phyloP scores from a whole-genome alignment of 1,140 invertebrate genomes.

The Drosophila carrolli region DNA sequence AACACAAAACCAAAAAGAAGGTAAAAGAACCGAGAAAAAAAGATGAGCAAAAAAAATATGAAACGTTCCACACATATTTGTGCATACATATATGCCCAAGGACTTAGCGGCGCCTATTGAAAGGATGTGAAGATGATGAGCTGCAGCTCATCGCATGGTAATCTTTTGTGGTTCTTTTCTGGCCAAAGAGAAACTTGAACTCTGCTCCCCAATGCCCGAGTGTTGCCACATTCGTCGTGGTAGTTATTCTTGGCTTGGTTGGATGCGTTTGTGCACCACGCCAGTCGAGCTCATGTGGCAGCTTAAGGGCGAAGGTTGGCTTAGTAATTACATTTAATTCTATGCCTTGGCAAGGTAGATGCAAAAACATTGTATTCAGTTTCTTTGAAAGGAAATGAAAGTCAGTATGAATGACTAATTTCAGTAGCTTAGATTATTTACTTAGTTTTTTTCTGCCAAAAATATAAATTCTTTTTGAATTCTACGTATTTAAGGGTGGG shows the following conservation, averaged over 20 bases:
- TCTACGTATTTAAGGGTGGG: too few relatives aligned
- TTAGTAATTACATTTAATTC: constrained; percentile 20
- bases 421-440: too few relatives aligned
- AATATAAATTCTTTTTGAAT: too few relatives aligned
- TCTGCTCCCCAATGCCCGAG: constrained; percentile 57
- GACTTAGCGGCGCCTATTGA: constrained; percentile 45
- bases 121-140: constrained; percentile 57
- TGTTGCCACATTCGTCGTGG: constrained; percentile 49
- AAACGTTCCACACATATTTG: constrained; percentile 44
- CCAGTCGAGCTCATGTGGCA: background rate
- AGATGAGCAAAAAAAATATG: constrained; percentile 6
- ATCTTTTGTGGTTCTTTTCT: constrained; percentile 67
- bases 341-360: background rate
- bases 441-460: background rate
- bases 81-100: constrained; percentile 48
- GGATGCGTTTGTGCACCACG: constrained; percentile 13
- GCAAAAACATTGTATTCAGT: background rate
- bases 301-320: constrained; percentile 10
- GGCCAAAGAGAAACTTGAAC: constrained; percentile 65
- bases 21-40: constrained; percentile 48
- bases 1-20: constrained; percentile 54
- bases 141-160: constrained; percentile 67
- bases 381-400: background rate
- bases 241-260: constrained; percentile 13
- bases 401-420: background rate